These are phyloP conservation scores for Bos javanicus DNA, from an alignment of 2,113 vertebrate genomes.

Conservation along the genomic window DNA sequence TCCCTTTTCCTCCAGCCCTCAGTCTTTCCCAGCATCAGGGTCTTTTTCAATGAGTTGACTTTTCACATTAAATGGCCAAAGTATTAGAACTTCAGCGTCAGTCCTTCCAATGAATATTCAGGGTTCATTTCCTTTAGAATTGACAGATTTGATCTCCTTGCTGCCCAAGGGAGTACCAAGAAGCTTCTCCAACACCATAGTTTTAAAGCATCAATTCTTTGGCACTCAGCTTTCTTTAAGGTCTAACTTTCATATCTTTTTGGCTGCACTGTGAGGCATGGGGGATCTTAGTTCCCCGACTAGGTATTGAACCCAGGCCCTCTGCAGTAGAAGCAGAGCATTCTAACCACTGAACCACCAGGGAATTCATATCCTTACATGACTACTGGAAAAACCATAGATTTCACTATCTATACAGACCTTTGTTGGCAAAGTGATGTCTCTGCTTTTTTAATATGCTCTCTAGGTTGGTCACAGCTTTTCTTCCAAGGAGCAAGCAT, in stretches of 20 bases:
- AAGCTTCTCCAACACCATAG: background rate
- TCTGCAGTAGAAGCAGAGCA: background rate
- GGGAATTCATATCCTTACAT: background rate
- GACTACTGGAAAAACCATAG: background rate
- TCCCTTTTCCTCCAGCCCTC: background rate
- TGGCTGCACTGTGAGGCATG: background rate
- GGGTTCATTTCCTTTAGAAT: background rate
- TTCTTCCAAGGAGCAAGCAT: background rate
- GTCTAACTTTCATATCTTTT: background rate
- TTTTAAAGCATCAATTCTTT: background rate
- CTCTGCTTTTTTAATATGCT: background rate
- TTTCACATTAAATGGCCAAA: background rate
- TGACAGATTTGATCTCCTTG: background rate
- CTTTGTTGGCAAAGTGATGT: background rate
- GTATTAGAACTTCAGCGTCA: background rate
- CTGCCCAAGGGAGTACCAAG: background rate
- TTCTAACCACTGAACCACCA: background rate
- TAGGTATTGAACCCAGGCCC: background rate
- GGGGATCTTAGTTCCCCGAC: background rate
- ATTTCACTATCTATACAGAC: background rate
- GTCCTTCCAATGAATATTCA: background rate
- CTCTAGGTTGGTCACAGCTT: background rate
- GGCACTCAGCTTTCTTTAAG: background rate
- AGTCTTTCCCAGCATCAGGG: background rate
- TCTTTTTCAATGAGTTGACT: background rate